Conservation (phyloP, 2,888 invertebrate species). For the Chymomyza caudatula region DNA sequence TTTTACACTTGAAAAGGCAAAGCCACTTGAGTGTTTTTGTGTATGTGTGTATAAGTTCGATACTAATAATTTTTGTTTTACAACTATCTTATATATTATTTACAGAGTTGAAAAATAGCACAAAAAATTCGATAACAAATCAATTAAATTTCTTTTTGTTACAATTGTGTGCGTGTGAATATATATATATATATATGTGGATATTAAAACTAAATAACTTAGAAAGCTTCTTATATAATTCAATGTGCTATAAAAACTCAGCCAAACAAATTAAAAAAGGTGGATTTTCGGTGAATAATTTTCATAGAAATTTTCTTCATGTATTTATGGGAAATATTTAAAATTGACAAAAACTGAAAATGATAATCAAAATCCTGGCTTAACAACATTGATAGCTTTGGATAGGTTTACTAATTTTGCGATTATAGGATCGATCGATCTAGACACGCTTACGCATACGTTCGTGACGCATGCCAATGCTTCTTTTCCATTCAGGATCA, state of each 20-base stretch:
- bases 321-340: slow-evolving; percentile 34
- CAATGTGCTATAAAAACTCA: not conserved
- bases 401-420: slow-evolving; percentile 25
- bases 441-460: slow-evolving; percentile 52
- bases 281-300: not conserved
- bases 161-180: slow-evolving; percentile 14
- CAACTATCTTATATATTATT: not conserved
- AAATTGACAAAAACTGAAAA: slow-evolving; percentile 37
- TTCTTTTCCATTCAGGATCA: slow-evolving; percentile 87
- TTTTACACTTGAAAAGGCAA: not conserved
- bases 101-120: not conserved
- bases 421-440: not conserved
- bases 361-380: slow-evolving; percentile 7
- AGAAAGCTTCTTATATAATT: slow-evolving; percentile 10
- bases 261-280: slow-evolving; percentile 34
- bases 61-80: slow-evolving; percentile 26
- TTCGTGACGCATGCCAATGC: slow-evolving; percentile 44
- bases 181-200: slow-evolving; percentile 31
- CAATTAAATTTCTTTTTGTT: not conserved
- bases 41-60: slow-evolving; percentile 1
- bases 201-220: slow-evolving; percentile 68
- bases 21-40: not conserved
- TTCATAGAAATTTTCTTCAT: slow-evolving; percentile 6
- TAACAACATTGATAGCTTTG: slow-evolving; percentile 35
- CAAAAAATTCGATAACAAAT: not conserved